These are phyloP conservation scores for Luidia sarsii DNA, from an alignment of 53 echinoderm and acorn worm species.

Conservation along the genomic window DNA sequence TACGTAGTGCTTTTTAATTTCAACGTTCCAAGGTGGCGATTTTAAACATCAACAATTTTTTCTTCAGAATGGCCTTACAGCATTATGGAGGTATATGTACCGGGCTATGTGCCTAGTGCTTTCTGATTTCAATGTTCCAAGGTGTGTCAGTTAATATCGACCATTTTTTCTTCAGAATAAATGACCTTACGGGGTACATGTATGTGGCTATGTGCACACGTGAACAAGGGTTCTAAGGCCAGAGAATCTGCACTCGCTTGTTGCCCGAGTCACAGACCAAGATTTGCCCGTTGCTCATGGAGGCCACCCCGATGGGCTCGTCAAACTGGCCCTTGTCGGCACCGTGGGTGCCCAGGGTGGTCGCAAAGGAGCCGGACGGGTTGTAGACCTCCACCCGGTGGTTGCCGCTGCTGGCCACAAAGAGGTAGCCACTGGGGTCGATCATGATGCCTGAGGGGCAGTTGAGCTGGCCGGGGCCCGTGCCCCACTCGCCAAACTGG, in stretches of 20 bases:
- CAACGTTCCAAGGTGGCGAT: too few species aligned
- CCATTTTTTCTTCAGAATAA: too few species aligned
- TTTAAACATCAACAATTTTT: too few species aligned
- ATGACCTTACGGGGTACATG: too few species aligned
- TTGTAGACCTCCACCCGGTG: conserved; percentile 94
- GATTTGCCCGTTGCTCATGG: conserved; percentile 76
- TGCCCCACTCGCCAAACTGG: conserved; percentile 90
- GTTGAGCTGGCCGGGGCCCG: conserved; percentile 90
- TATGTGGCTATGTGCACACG: too few species aligned
- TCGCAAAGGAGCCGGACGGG: conserved; percentile 85
- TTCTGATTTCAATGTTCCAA: too few species aligned
- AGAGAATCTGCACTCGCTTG: conserved; percentile 78
- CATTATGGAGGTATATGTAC: too few species aligned
- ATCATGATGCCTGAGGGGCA: conserved; percentile 89
- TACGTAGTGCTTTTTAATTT: too few species aligned
- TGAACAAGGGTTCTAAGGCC: conserved; percentile 38
- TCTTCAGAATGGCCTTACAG: too few species aligned
- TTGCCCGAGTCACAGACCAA: conserved; percentile 92
- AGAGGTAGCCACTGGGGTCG: conserved; percentile 82
- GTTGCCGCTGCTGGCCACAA: conserved; percentile 89
- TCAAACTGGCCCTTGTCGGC: conserved; percentile 80
- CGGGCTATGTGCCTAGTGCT: too few species aligned
- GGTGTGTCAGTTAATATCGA: too few species aligned
- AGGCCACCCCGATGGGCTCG: conserved; percentile 82
- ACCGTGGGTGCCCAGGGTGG: conserved; percentile 80